phyloP scores from a whole-genome alignment of 2,888 invertebrate genomes.

The Scotopteryx bipunctaria region DNA sequence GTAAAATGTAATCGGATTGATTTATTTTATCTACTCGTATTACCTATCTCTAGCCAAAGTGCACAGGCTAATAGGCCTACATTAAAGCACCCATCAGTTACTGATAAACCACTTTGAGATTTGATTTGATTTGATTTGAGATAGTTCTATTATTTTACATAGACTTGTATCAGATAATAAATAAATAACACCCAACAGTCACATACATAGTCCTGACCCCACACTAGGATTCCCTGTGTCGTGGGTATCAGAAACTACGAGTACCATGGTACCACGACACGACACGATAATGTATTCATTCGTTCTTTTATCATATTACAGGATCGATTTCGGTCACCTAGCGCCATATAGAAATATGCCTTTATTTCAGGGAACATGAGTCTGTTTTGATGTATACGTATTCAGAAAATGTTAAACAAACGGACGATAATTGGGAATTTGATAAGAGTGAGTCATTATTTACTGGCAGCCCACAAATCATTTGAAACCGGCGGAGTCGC shows the following conservation, averaged over 20 bases:
- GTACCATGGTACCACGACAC: too few species aligned
- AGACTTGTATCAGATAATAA: too few species aligned
- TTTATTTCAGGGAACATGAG: neutral
- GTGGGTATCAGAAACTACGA: too few species aligned
- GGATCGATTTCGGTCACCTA: neutral
- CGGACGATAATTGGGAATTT: slow-evolving; percentile 53
- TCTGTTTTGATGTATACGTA: neutral
- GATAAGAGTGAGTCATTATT: slow-evolving; percentile 71
- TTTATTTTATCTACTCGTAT: too few species aligned
- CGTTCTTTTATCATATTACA: too few species aligned
- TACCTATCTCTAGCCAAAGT: slow-evolving; percentile 15
- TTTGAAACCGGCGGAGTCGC: slow-evolving; percentile 48
- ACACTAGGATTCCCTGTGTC: too few species aligned
- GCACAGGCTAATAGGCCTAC: slow-evolving; percentile 10
- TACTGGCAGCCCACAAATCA: slow-evolving; percentile 65
- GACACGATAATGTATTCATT: too few species aligned
- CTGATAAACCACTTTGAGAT: neutral
- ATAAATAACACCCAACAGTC: too few species aligned
- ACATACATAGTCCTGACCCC: too few species aligned
- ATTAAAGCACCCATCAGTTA: neutral
- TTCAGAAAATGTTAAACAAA: slow-evolving; percentile 28
- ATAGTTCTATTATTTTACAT: neutral
- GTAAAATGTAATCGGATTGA: too few species aligned
- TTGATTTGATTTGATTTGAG: slow-evolving; percentile 8
- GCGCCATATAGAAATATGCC: neutral